Evolutionary conservation across 92 coral and sea anemone species (phyloP).

Genomic region (Heliopora coerulea): DNA sequence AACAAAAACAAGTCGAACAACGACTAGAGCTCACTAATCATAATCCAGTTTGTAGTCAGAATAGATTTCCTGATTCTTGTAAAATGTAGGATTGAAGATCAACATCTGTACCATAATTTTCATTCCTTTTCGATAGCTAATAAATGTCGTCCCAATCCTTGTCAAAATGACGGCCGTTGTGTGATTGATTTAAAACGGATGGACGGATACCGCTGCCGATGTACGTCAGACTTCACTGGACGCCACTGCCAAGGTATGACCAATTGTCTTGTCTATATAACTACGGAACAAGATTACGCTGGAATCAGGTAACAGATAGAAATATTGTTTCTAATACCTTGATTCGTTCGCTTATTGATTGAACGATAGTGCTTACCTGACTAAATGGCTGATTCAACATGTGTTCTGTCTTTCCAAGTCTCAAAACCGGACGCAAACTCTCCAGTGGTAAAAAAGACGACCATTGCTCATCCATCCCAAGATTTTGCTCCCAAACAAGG

Average conservation of each 20-base stretch:
- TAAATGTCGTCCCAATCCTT: conserved; percentile 90
- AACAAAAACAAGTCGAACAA: too few relatives aligned
- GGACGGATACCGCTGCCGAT: conserved; percentile 92
- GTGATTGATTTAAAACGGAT: conserved; percentile 82
- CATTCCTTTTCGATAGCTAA: conserved; percentile 55
- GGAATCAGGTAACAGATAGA: too few relatives aligned
- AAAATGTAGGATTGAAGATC: too few relatives aligned
- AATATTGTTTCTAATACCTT: too few relatives aligned
- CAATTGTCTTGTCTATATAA: background rate
- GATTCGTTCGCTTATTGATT: too few relatives aligned
- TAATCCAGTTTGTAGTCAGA: too few relatives aligned
- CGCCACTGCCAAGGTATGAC: conserved; percentile 89
- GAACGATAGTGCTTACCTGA: too few relatives aligned
- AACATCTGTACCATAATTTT: too few relatives aligned
- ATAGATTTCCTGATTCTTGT: too few relatives aligned
- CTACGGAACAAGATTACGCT: too few relatives aligned
- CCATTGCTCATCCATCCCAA: conserved; percentile 55
- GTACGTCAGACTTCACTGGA: conserved; percentile 95
- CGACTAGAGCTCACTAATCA: too few relatives aligned
- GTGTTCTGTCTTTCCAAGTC: conserved; percentile 45
- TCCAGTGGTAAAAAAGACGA: conserved; percentile 83
- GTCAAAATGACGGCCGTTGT: conserved; percentile 86
- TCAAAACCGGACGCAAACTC: conserved; percentile 98
- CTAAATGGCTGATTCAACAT: background rate
- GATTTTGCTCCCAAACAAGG: conserved; percentile 70